These are phyloP conservation scores for Morphnarchus princeps DNA, from an alignment of 2,113 vertebrate genomes.

Conservation along the genomic window DNA sequence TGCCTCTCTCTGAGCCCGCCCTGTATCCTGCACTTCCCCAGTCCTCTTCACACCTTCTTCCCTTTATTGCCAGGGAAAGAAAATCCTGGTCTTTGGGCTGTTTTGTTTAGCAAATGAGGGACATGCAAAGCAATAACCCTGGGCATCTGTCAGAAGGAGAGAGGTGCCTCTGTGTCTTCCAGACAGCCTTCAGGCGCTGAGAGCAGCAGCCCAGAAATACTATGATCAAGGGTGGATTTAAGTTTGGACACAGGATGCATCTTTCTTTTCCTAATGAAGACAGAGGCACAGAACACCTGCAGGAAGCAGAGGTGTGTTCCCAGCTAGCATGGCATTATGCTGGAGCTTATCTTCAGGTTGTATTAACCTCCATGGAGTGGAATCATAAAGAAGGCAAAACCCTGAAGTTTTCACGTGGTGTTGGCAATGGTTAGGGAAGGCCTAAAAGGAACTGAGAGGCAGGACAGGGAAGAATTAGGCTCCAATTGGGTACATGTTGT, in stretches of 20 bases:
- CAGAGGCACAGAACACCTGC: background rate
- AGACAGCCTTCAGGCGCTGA: background rate
- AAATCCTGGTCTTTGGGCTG: slow-evolving; percentile 41
- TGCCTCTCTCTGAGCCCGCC: background rate
- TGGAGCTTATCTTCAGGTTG: background rate
- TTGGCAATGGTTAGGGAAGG: background rate
- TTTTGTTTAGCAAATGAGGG: slow-evolving; percentile 88
- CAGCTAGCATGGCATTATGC: background rate
- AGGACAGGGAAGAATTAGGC: background rate
- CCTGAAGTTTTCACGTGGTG: background rate
- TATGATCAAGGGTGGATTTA: background rate
- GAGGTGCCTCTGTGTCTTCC: background rate
- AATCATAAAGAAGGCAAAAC: background rate
- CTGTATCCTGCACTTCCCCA: background rate
- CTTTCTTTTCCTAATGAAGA: background rate
- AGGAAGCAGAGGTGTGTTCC: background rate
- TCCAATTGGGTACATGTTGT: background rate
- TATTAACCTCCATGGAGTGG: background rate
- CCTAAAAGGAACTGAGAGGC: background rate
- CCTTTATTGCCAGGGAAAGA: background rate
- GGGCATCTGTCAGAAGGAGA: background rate
- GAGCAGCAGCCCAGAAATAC: background rate
- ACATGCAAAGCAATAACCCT: slow-evolving; percentile 77
- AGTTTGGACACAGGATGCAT: background rate
- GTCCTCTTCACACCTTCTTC: slow-evolving; percentile 6